Evolutionary conservation across 2,113 vertebrate genomes (phyloP).

Genomic region (Litocranius walleri): DNA sequence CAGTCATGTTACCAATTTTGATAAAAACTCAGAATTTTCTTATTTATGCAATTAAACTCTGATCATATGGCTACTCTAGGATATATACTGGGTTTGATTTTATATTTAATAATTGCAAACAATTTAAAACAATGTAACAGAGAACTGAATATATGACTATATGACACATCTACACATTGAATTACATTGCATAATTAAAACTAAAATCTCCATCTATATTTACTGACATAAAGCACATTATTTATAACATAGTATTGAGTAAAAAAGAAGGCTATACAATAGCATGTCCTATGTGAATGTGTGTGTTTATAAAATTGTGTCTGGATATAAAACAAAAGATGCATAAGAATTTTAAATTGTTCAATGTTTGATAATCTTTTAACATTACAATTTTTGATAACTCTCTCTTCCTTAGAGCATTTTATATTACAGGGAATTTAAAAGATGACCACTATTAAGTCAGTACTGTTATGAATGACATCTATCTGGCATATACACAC

Average conservation of each 20-base stretch:
- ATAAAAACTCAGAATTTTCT: neutral
- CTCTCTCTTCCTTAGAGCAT: neutral
- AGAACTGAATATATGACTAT: neutral
- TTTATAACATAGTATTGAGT: neutral
- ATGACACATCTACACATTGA: neutral
- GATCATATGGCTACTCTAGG: neutral
- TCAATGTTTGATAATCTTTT: neutral
- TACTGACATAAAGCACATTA: neutral
- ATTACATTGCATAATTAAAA: neutral
- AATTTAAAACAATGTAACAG: neutral
- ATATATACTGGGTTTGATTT: neutral
- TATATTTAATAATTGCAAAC: neutral
- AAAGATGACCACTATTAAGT: neutral
- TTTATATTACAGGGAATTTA: neutral
- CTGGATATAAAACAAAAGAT: neutral
- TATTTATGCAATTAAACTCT: neutral
- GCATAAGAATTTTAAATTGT: neutral
- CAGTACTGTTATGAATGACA: neutral
- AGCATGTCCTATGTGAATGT: neutral
- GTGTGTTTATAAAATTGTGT: neutral
- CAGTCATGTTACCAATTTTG: neutral
- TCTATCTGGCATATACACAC: neutral
- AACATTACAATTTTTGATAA: neutral
- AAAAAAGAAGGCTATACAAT: neutral
- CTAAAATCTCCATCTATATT: neutral